Conservation (phyloP, 2,888 invertebrate genomes). For the Cetonia aurata region DNA sequence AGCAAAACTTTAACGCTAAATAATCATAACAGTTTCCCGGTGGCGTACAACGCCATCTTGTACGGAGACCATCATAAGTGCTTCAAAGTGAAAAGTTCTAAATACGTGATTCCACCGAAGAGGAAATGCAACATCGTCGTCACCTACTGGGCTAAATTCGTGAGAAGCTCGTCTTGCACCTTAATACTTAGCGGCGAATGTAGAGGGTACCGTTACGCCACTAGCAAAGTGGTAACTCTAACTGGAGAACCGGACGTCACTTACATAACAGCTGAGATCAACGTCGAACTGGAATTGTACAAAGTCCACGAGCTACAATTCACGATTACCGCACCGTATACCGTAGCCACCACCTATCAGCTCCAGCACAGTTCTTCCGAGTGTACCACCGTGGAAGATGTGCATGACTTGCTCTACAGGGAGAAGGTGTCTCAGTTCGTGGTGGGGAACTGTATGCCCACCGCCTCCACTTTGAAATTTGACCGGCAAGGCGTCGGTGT, state of each 20-base stretch:
- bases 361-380: slow-evolving; percentile 2
- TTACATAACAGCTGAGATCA: background rate
- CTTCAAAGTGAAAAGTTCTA: background rate
- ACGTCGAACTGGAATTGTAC: slow-evolving; percentile 1
- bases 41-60: slow-evolving; percentile 11
- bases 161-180: background rate
- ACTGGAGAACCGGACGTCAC: slow-evolving; percentile 23
- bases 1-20: slow-evolving; percentile 9
- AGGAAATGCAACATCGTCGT: background rate
- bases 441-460: slow-evolving; percentile 4
- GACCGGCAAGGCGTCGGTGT: slow-evolving; percentile 4
- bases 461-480: background rate
- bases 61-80: slow-evolving; percentile 5
- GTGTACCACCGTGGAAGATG: background rate
- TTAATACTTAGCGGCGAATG: slow-evolving; percentile 38
- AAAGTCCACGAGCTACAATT: slow-evolving; percentile 10
- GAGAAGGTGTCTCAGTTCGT: background rate
- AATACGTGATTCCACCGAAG: slow-evolving; percentile 11
- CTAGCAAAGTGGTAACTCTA: slow-evolving; percentile 23
- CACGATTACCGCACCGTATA: slow-evolving; percentile 29
- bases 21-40: slow-evolving; percentile 28
- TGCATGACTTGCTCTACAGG: background rate
- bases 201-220: slow-evolving; percentile 37
- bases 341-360: slow-evolving; percentile 1
- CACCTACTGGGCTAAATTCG: slow-evolving; percentile 33